phyloP scores from a whole-genome alignment of 2,888 invertebrate genomes.

The Machimus atricapillus region DNA sequence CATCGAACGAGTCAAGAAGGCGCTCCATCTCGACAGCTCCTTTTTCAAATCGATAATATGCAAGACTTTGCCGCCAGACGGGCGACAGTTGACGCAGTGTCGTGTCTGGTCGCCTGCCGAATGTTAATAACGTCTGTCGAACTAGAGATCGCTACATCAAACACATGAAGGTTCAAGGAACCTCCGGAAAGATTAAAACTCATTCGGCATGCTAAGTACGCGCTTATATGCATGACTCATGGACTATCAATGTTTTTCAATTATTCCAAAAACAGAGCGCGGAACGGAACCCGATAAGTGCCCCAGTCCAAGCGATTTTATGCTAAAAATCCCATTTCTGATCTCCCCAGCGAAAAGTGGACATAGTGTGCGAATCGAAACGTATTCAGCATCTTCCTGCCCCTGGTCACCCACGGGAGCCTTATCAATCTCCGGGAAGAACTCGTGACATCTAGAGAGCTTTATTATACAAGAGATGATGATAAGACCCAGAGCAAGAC shows the following conservation, averaged over 20 bases:
- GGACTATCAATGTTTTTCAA: neutral
- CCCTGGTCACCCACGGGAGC: neutral
- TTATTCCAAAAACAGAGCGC: neutral
- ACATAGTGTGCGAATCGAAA: neutral
- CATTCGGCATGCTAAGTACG: neutral
- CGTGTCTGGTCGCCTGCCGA: neutral
- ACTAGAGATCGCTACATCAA: neutral
- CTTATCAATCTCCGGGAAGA: neutral
- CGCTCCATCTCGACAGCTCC: neutral
- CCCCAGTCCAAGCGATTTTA: neutral
- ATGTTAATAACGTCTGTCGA: neutral
- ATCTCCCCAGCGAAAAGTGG: neutral
- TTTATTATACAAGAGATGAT: neutral
- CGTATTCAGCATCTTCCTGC: neutral
- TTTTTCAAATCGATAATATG: neutral
- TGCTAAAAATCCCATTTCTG: neutral
- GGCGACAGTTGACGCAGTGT: neutral
- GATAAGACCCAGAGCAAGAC: neutral
- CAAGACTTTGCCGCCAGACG: neutral
- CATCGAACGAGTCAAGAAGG: neutral
- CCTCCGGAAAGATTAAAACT: neutral
- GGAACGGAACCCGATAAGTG: neutral
- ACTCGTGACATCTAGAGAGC: conserved; percentile 11
- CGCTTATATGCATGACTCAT: neutral
- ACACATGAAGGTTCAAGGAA: neutral